A percentile compares a stretch with the other conserved stretches of the same genome.
Conservation (phyloP, 2,113 vertebrate species). For the Anarrhichthys ocellatus region DNA sequence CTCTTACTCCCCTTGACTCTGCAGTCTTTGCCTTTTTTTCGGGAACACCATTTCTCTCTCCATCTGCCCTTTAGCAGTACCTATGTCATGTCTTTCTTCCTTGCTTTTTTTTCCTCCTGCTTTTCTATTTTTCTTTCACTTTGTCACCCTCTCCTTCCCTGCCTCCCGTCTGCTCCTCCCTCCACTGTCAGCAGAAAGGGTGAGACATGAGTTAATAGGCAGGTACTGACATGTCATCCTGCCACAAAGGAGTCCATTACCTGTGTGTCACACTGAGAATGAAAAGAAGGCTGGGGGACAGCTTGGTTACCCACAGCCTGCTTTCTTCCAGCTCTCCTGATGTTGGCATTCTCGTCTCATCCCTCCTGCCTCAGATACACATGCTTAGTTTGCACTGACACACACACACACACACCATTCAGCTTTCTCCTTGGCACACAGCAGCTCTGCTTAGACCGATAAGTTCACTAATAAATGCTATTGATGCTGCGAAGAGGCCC, state of each 20-base stretch:
- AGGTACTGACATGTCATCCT: constrained; percentile 74
- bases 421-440: constrained; percentile 18
- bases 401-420: constrained; percentile 71
- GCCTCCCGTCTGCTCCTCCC: constrained; percentile 12
- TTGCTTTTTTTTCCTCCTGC: not conserved
- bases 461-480: constrained; percentile 76
- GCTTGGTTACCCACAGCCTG: constrained; percentile 49
- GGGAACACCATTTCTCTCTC: constrained; percentile 20
- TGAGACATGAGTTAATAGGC: constrained; percentile 72
- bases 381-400: constrained; percentile 71
- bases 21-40: not conserved
- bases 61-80: constrained; percentile 19
- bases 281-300: constrained; percentile 58
- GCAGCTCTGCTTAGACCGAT: constrained; percentile 58
- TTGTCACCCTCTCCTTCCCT: not conserved
- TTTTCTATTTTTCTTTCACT: constrained; percentile 12
- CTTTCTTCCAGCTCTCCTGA: constrained; percentile 42
- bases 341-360: constrained; percentile 58
- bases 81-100: constrained; percentile 30
- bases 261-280: constrained; percentile 68
- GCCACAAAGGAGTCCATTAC: constrained; percentile 78
- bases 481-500: constrained; percentile 53
- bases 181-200: constrained; percentile 53
- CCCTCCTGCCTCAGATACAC: constrained; percentile 33
- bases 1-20: constrained; percentile 25